Evolutionary conservation across 2,888 invertebrate genomes (phyloP), one percentile per base, ranked within the genome.

Genomic region (Perithous albicinctus): DNA sequence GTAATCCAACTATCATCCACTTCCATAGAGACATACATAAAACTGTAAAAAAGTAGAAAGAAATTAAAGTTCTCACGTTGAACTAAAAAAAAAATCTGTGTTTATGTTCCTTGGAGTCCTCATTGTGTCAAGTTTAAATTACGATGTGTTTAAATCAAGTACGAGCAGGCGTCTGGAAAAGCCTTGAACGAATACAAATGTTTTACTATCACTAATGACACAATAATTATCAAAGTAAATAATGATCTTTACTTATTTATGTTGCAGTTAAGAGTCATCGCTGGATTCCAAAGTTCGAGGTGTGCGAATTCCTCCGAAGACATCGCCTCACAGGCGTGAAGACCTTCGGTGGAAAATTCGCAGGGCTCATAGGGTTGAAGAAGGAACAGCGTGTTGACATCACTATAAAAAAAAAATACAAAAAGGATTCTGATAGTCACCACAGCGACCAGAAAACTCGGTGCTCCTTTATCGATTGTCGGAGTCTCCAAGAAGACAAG

Each of bases 71-170:
- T 38, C 29, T 73, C 61, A 38, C 61, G 73, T 61, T 46, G 18
- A 0, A 1, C 4, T 8, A 32, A 32, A 3, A 4, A 26, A 56
- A 56, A 29, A 59, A 32, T 32, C 32, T 0, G 29, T 26, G n/a
- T 29, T 56, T 26, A 26, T 32, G 7, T 8, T 32, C 15, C 59
- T 7, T 7, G 20, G 4, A 59, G 15, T 59, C 12, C 59, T 2
- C 73, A 73, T 61, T 51, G 15, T 63, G 23, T n/a, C 7, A 66
- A 32, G n/a, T 15, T 32, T 59, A 7, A 59, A 59, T 59, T 32
- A 54, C 23, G 26, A 54, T 35, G 15, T n/a, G n/a, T n/a, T n/a
- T n/a, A n/a, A n/a, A n/a, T n/a, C n/a, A 1, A 32, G 23, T 1
- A 1, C 32, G n/a, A n/a, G 51, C 15, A 38, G n/a, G 2, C 18